phyloP scores from a whole-genome alignment of 2,888 invertebrate genomes.

The Sarcophaga carnaria region DNA sequence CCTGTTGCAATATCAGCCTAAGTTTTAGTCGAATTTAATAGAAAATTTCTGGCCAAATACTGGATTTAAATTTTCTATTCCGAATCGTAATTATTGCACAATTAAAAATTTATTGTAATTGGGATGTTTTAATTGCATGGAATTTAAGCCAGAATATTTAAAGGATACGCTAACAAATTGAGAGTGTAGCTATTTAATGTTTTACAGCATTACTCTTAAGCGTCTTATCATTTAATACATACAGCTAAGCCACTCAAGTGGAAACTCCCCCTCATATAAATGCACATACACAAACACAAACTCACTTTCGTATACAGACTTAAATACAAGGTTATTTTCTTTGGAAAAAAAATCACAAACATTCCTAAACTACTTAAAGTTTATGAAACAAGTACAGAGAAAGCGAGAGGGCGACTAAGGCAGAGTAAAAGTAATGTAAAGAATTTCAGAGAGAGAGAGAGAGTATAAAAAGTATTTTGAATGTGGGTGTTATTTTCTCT shows the following conservation, averaged over 20 bases:
- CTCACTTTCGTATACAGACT: neutral
- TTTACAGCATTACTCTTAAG: neutral
- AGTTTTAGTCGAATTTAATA: too few relatives aligned
- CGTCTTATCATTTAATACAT: slow-evolving; percentile 30
- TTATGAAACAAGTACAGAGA: neutral
- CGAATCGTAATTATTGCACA: too few relatives aligned
- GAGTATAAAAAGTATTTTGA: neutral
- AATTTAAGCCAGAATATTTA: neutral
- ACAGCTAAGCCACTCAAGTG: slow-evolving; percentile 31
- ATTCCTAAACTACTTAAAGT: neutral
- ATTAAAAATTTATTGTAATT: too few relatives aligned
- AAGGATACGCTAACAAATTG: slow-evolving; percentile 39
- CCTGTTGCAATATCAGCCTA: too few relatives aligned
- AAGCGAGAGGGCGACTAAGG: too few relatives aligned
- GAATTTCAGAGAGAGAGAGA: neutral
- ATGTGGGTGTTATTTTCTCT: neutral
- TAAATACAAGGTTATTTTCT: neutral
- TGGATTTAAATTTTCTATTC: too few relatives aligned
- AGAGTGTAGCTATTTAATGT: slow-evolving; percentile 35
- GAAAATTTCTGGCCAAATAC: too few relatives aligned
- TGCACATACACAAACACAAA: neutral
- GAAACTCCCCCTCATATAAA: slow-evolving; percentile 3
- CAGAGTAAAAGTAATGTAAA: neutral
- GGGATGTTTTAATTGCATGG: too few relatives aligned
- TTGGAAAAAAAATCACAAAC: slow-evolving; percentile 2